A percentile compares a stretch with the other conserved stretches of the same genome.
These are phyloP conservation scores for Grammomys dolichurus DNA, from an alignment of 2,113 vertebrate genomes.

Conservation along the genomic window DNA sequence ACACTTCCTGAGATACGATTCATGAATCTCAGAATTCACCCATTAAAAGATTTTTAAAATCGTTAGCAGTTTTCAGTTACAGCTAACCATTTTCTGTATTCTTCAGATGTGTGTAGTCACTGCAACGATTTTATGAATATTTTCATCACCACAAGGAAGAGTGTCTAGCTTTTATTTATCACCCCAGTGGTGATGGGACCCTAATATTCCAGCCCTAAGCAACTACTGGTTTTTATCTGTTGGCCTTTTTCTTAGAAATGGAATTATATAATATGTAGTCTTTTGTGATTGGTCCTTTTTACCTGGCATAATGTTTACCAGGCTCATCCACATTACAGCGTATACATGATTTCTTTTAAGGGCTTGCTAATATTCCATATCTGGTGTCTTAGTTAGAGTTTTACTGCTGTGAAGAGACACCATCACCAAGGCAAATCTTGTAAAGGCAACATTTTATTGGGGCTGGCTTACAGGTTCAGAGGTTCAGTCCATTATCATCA, in stretches of 20 bases:
- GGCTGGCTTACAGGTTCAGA: too few species aligned
- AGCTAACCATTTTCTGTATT: not conserved
- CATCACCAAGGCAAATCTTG: too few species aligned
- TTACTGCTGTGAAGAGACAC: too few species aligned
- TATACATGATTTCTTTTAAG: not conserved
- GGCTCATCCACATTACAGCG: not conserved
- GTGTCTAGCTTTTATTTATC: not conserved
- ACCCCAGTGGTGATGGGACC: not conserved
- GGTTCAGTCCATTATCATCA: too few species aligned
- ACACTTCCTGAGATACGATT: not conserved
- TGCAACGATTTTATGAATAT: not conserved
- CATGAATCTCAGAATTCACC: not conserved
- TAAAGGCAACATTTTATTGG: too few species aligned
- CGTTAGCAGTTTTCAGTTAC: not conserved
- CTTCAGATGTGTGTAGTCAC: not conserved
- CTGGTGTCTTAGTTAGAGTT: too few species aligned
- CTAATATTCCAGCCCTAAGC: not conserved
- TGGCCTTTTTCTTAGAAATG: constrained; percentile 4
- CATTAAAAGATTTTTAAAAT: not conserved
- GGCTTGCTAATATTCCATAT: not conserved
- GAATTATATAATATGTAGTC: not conserved
- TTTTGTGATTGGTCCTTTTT: constrained; percentile 5
- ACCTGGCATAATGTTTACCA: not conserved
- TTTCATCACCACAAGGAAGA: constrained; percentile 18
- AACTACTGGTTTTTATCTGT: not conserved